A percentile compares a stretch with the other conserved stretches of the same genome.
phyloP scores from a whole-genome alignment of 2,113 vertebrate species.

The Marmota monax region DNA sequence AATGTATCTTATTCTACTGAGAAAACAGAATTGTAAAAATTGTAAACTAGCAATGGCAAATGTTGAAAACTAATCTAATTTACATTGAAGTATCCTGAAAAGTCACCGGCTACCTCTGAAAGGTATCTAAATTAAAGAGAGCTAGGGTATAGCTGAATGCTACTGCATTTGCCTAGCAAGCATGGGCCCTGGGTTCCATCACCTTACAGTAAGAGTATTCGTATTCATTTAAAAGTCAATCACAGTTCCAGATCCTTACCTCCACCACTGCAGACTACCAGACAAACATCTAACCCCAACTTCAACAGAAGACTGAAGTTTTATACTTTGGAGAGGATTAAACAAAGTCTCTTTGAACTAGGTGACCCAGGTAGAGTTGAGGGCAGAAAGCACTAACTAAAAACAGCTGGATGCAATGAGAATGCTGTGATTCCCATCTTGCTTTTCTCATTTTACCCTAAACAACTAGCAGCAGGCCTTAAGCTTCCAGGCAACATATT shows the following conservation, averaged over 20 bases:
- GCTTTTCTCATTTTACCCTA: neutral
- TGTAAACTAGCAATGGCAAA: neutral
- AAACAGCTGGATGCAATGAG: neutral
- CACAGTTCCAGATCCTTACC: neutral
- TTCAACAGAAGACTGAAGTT: neutral
- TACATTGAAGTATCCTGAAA: neutral
- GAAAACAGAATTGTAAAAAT: constrained; percentile 36
- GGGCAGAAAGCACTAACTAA: neutral
- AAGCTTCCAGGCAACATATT: neutral
- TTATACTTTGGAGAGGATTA: neutral
- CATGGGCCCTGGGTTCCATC: too few species aligned
- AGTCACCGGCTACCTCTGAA: neutral
- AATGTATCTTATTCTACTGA: neutral
- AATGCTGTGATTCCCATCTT: neutral
- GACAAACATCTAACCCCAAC: neutral
- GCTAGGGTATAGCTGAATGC: too few species aligned
- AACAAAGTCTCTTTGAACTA: neutral
- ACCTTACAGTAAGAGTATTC: too few species aligned
- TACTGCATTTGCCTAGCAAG: too few species aligned
- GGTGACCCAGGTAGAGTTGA: neutral
- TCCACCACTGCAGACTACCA: neutral
- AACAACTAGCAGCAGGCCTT: neutral
- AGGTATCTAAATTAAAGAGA: neutral
- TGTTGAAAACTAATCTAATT: neutral
- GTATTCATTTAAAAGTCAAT: neutral